Base-by-base conservation (phyloP, 1,140 invertebrate species). In the Dendroctonus valens region DNA sequence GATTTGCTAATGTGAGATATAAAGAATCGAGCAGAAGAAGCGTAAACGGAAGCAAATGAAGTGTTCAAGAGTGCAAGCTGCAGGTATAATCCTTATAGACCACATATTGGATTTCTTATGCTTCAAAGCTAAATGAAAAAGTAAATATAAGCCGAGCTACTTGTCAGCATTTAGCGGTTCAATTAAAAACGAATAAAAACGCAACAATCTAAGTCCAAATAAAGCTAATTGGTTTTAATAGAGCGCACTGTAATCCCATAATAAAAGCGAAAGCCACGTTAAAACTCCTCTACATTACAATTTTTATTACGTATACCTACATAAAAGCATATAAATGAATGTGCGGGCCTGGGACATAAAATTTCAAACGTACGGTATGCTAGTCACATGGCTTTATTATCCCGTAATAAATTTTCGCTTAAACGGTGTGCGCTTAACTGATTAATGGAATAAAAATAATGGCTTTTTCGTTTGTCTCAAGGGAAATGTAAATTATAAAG, bases 311-410 rank as follows among this genome's bases (percentile, higher is more conserved):
- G 37, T 41, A 61, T 41, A 61, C 14, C 37, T 46, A 61, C 48
- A 61, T 61, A 61, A 61, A 61, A 46, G 49, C 46, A 41, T 51
- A 61, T 61, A 61, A 61, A 51, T 51, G 59, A 51, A 41, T 61
- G 58, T 59, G 42, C 58, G 42, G 59, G 59, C 49, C 12, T 41
- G 39, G 49, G 39, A 61, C 50, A 61, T 61, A 61, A 61, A 61
- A 51, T 61, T 61, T 61, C 59, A 51, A 61, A 61, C 38, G 49
- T 61, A 61, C 48, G 59, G 37, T 61, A 61, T 61, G 59, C 59
- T 51, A 52, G 59, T 61, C 46, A 51, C 59, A 61, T 61, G 59
- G 59, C 59, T 61, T 51, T 61, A 61, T 61, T 61, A 61, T 41
- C 11, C 48, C 7, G 59, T 46, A 51, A 61, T 61, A 61, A 61